A percentile compares a stretch with the other conserved stretches of the same genome.
These are phyloP conservation scores for Platycnemis pennipes DNA, from an alignment of 2,888 invertebrate genomes.

Conservation along the genomic window DNA sequence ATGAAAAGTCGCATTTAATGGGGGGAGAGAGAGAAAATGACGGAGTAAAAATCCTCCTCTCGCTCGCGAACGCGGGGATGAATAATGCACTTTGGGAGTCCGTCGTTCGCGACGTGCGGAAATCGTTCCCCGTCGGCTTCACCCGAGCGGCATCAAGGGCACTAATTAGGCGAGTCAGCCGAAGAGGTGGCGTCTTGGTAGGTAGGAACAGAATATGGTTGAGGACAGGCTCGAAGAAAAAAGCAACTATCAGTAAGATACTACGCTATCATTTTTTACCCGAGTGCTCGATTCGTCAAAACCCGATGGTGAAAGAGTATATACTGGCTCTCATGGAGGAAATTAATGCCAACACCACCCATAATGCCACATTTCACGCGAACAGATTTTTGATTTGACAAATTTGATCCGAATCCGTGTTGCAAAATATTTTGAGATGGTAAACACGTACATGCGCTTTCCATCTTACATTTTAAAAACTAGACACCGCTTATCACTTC, in stretches of 20 bases:
- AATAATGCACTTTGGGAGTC: conserved; percentile 49
- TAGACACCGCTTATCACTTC: no score
- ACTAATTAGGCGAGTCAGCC: not conserved
- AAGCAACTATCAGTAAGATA: not conserved
- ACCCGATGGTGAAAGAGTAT: no score
- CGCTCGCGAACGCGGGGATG: not conserved
- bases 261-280: no score
- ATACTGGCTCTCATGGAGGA: no score
- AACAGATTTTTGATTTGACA: no score
- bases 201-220: not conserved
- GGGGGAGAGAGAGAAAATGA: not conserved
- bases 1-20: conserved; percentile 45
- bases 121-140: not conserved
- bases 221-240: not conserved
- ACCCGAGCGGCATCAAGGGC: not conserved
- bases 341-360: no score
- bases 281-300: not conserved
- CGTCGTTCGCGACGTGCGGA: not conserved
- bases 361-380: no score
- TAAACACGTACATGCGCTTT: no score
- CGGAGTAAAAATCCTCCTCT: not conserved
- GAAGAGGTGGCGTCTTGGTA: not conserved
- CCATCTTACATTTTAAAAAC: no score
- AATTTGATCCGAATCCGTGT: no score
- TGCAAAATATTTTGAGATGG: no score